Conservation (phyloP, 1,140 invertebrate genomes). For the Wiebesia pumilae region DNA sequence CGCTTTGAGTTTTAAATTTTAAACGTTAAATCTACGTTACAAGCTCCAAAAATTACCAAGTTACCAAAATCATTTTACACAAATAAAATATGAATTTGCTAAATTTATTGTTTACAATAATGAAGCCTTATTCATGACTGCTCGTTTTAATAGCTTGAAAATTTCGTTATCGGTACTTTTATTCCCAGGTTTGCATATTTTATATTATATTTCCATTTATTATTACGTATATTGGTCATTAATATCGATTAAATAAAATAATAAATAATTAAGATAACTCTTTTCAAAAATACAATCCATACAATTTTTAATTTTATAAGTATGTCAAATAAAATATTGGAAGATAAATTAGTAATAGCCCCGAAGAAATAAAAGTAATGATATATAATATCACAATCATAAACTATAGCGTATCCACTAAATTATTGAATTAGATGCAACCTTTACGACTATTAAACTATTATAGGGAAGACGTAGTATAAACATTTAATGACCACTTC, state of each 20-base stretch:
- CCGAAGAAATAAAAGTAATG: background rate
- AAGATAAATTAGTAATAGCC: background rate
- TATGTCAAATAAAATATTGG: background rate
- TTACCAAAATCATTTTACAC: background rate
- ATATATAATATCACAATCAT: slow-evolving; percentile 13
- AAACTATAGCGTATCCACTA: slow-evolving; percentile 3
- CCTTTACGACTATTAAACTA: slow-evolving; percentile 16
- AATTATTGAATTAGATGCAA: slow-evolving; percentile 34
- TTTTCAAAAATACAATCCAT: background rate
- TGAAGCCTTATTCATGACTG: background rate
- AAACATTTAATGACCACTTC: slow-evolving; percentile 23
- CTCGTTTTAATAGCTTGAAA: background rate
- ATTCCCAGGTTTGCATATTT: background rate
- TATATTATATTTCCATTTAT: background rate
- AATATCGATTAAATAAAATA: background rate
- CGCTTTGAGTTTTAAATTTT: background rate
- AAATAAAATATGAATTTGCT: background rate
- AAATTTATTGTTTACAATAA: background rate
- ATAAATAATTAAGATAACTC: background rate
- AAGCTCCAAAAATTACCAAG: no score
- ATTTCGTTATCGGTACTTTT: slow-evolving; percentile 13
- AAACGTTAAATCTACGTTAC: no score
- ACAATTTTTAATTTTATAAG: background rate
- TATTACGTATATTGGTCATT: background rate
- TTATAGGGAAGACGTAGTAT: slow-evolving; percentile 17